Evolutionary conservation across 30 jellyfish, hydroid and myxozoan species (phyloP).

Genomic region (Aurelia coerulea): DNA sequence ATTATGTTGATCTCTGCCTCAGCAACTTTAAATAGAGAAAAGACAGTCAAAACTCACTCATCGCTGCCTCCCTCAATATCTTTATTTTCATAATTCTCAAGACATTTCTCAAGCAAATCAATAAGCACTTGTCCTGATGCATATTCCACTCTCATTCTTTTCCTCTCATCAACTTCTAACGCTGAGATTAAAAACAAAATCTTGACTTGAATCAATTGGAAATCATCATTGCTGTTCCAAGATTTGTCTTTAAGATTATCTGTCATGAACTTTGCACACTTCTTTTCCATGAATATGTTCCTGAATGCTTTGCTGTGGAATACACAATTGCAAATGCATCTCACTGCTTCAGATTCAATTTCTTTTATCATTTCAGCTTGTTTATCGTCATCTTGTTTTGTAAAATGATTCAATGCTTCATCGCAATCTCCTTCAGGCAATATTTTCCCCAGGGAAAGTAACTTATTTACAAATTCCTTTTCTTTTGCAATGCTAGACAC

Average conservation of each 20-base stretch:
- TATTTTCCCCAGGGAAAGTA: slow-evolving; percentile 14
- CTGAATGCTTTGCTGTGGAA: slow-evolving; percentile 64
- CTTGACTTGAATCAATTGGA: slow-evolving; percentile 27
- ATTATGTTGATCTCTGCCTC: too few relatives aligned
- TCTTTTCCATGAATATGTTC: slow-evolving; percentile 7
- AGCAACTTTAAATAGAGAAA: too few relatives aligned
- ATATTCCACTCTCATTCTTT: slow-evolving; percentile 44
- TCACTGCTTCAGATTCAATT: slow-evolving; percentile 47
- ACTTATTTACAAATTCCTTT: neutral
- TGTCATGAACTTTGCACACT: slow-evolving; percentile 24
- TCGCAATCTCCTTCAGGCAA: neutral
- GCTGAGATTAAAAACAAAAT: slow-evolving; percentile 87
- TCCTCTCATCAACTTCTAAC: slow-evolving; percentile 62
- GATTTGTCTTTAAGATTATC: slow-evolving; percentile 9
- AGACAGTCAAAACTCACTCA: too few relatives aligned
- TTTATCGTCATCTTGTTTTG: neutral
- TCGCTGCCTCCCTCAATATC: neutral
- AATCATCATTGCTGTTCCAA: neutral
- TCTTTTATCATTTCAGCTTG: neutral
- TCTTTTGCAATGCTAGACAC: slow-evolving; percentile 1
- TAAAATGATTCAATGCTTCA: neutral
- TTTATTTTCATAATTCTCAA: neutral
- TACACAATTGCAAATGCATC: slow-evolving; percentile 69
- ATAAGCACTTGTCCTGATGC: slow-evolving; percentile 8
- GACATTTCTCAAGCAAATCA: neutral